Conservation (phyloP, 2,797 vertebrate genomes). For the Chaetodon trifasciatus region DNA sequence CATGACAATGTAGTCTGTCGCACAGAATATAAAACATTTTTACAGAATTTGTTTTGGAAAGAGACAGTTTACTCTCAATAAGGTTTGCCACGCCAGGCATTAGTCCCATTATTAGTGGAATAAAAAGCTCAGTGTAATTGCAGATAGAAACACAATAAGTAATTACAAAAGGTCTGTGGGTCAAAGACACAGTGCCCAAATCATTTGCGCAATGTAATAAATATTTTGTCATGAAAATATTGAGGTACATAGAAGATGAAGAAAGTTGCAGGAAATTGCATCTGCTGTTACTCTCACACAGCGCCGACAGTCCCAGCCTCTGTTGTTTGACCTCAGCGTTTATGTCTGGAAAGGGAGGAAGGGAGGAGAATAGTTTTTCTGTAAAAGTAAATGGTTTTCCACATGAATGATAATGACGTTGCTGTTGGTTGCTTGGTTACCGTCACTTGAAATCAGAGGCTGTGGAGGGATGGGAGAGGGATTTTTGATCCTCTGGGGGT, state of each 20-base stretch:
- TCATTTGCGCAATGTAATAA: too few species aligned
- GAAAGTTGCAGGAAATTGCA: conserved; percentile 39
- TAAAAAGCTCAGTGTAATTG: conserved; percentile 31
- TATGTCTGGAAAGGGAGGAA: conserved; percentile 30
- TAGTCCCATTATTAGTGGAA: conserved; percentile 26
- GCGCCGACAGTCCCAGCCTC: background rate
- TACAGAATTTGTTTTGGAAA: conserved; percentile 26
- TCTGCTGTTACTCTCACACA: conserved; percentile 34
- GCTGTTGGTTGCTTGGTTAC: conserved; percentile 65
- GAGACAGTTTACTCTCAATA: conserved; percentile 23
- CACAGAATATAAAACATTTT: conserved; percentile 31
- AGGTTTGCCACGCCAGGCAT: conserved; percentile 15
- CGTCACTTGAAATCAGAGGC: conserved; percentile 50
- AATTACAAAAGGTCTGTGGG: conserved; percentile 28
- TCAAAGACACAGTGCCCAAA: conserved; percentile 9
- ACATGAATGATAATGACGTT: conserved; percentile 62
- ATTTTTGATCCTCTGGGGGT: conserved; percentile 41
- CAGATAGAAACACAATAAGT: conserved; percentile 25
- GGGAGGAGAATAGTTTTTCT: conserved; percentile 51
- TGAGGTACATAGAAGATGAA: background rate
- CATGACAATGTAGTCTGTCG: conserved; percentile 28
- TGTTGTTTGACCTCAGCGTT: conserved; percentile 30
- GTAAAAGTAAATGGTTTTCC: conserved; percentile 61
- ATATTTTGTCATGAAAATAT: too few species aligned
- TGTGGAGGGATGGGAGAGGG: conserved; percentile 10